These are phyloP conservation scores for Laticauda laticaudata DNA, from an alignment of 2,113 vertebrate genomes.

Conservation along the genomic window DNA sequence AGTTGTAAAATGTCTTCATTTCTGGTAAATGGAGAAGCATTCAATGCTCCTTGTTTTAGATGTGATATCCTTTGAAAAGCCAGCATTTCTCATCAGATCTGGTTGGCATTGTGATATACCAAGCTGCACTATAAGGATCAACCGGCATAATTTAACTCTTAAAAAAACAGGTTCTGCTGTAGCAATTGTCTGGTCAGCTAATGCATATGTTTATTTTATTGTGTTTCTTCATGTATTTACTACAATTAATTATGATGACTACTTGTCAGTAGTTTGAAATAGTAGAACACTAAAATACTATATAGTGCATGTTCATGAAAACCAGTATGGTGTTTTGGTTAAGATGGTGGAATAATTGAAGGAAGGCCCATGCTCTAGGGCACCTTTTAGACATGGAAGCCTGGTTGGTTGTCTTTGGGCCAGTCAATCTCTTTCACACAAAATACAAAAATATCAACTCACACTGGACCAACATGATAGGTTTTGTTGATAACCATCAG, in stretches of 20 bases:
- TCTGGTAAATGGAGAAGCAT: not conserved
- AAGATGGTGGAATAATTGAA: not conserved
- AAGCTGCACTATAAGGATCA: not conserved
- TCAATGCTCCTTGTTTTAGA: not conserved
- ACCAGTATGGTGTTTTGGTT: not conserved
- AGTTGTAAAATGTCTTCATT: not conserved
- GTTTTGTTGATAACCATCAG: not conserved
- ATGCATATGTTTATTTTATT: not conserved
- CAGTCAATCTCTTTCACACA: not conserved
- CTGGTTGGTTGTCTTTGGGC: not conserved
- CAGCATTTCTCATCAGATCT: not conserved
- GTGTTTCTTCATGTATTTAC: not conserved
- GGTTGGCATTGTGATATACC: not conserved
- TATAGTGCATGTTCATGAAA: not conserved
- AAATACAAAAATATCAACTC: not conserved
- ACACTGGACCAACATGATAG: not conserved
- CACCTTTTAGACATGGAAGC: not conserved
- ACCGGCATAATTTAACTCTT: not conserved
- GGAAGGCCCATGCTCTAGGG: too few relatives aligned
- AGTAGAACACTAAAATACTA: not conserved
- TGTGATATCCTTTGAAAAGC: not conserved
- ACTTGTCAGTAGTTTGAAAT: not conserved
- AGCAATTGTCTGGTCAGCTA: not conserved
- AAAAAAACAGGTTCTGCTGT: not conserved
- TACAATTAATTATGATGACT: not conserved